Evolutionary conservation across 1,140 invertebrate species (phyloP).

Genomic region (Reticulitermes speratus): DNA sequence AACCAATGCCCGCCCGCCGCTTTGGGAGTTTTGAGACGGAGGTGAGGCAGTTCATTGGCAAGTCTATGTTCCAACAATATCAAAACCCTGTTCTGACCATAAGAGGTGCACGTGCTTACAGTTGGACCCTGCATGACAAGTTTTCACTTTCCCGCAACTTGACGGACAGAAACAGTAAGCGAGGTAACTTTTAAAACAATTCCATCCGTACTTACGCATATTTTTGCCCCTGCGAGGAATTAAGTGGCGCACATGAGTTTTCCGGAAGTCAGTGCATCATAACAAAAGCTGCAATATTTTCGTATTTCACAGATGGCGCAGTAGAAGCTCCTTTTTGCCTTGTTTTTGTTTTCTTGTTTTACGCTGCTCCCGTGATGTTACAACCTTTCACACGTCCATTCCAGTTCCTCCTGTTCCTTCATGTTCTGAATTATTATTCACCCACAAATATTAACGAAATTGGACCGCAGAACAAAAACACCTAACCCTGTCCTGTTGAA

Average conservation of each 20-base stretch:
- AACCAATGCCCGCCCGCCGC: too few relatives aligned
- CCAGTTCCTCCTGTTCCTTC: neutral
- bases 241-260: neutral
- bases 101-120: too few relatives aligned
- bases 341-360: too few relatives aligned
- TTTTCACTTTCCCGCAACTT: too few relatives aligned
- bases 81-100: too few relatives aligned
- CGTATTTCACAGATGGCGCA: neutral
- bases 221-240: neutral
- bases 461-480: neutral
- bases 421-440: neutral
- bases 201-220: neutral
- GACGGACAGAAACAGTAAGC: too few relatives aligned
- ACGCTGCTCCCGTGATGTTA: neutral
- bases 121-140: too few relatives aligned
- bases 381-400: neutral
- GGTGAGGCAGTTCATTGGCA: too few relatives aligned
- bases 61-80: too few relatives aligned
- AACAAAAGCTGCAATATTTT: neutral
- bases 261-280: neutral
- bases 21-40: too few relatives aligned
- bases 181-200: too few relatives aligned
- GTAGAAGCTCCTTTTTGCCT: neutral
- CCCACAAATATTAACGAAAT: conserved; percentile 7
- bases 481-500: neutral